These are phyloP conservation scores for Neuroscelio doddi DNA, from an alignment of 2,888 invertebrate species.

Conservation along the genomic window DNA sequence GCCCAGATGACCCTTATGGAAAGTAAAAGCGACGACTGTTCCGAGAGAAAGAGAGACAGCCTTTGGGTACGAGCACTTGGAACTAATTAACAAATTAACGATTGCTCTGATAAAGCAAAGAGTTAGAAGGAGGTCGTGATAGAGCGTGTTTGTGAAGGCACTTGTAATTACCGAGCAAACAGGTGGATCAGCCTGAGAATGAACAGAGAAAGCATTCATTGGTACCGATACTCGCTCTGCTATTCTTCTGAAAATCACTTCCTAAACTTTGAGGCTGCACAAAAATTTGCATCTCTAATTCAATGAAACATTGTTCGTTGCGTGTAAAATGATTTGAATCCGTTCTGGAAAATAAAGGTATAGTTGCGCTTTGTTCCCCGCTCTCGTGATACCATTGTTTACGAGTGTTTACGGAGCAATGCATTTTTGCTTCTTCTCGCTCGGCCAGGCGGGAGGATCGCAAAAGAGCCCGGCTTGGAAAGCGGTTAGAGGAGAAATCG, in stretches of 20 bases:
- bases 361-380: conserved; percentile 12
- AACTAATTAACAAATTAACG: conserved; percentile 49
- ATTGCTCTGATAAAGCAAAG: conserved; percentile 32
- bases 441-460: background rate
- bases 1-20: conserved; percentile 21
- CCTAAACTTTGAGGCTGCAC: no score
- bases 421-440: background rate
- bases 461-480: conserved; percentile 25
- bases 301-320: conserved; percentile 23
- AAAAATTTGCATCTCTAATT: conserved; percentile 26
- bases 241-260: no score
- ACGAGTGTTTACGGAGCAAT: conserved; percentile 8
- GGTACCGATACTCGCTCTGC: no score
- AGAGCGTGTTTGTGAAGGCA: conserved; percentile 14
- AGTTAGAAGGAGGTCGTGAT: conserved; percentile 17
- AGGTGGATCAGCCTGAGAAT: conserved; percentile 28
- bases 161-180: conserved; percentile 35
- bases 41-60: conserved; percentile 11
- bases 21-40: conserved; percentile 36
- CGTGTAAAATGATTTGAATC: conserved; percentile 26
- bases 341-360: conserved; percentile 22
- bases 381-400: conserved; percentile 29
- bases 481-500: conserved; percentile 18
- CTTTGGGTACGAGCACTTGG: conserved; percentile 28
- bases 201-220: no score